These are phyloP conservation scores for Phyllotreta cruciferae DNA, from an alignment of 2,888 invertebrate genomes.

Conservation along the genomic window DNA sequence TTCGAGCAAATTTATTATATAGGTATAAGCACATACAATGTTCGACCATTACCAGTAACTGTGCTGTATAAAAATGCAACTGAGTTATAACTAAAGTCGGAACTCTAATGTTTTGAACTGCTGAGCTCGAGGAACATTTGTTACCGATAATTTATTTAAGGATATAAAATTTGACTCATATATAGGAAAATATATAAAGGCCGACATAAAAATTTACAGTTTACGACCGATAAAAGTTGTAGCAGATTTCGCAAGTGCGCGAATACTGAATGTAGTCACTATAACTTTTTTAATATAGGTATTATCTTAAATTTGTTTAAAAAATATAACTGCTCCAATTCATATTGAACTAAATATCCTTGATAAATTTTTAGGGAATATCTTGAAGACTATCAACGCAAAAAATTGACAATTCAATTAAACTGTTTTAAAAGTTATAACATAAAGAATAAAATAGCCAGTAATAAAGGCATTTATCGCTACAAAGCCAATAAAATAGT, in stretches of 20 bases:
- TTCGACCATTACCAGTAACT: slow-evolving; percentile 15
- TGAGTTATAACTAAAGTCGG: slow-evolving; percentile 20
- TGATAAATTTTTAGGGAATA: background rate
- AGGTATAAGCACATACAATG: slow-evolving; percentile 20
- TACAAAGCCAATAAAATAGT: slow-evolving; percentile 6
- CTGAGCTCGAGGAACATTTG: slow-evolving; percentile 26
- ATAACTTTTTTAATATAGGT: slow-evolving; percentile 15
- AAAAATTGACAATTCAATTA: background rate
- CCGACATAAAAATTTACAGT: slow-evolving; percentile 25
- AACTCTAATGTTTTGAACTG: slow-evolving; percentile 22
- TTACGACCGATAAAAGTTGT: slow-evolving; percentile 24
- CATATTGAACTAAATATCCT: background rate
- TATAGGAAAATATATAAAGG: slow-evolving; percentile 21
- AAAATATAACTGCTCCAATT: no score
- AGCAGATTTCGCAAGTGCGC: slow-evolving; percentile 13
- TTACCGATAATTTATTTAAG: slow-evolving; percentile 29
- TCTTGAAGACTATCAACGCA: background rate
- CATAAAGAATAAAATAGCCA: background rate
- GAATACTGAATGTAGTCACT: slow-evolving; percentile 7
- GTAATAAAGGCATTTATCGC: slow-evolving; percentile 5
- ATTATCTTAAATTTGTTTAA: slow-evolving; percentile 4
- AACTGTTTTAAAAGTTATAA: slow-evolving; percentile 4
- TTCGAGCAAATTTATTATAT: no score
- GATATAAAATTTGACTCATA: slow-evolving; percentile 29
- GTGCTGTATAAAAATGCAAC: slow-evolving; percentile 20